Base-by-base conservation (phyloP, 2,797 vertebrate species). In the Pangasius djambal region DNA sequence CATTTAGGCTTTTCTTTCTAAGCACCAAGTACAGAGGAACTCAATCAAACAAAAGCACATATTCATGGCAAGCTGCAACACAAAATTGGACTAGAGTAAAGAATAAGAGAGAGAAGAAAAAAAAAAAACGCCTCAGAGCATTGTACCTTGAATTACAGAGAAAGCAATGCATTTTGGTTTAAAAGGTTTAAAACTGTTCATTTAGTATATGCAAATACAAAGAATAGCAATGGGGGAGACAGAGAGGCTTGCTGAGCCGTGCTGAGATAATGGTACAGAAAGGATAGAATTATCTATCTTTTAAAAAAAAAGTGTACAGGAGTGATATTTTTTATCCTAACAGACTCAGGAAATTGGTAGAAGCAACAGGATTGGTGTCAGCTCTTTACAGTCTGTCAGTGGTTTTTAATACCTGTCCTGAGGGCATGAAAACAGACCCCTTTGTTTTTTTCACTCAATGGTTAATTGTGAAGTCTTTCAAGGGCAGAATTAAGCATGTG, bases 251-350 rank as follows among this genome's bases (percentile, higher is more conserved):
- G 81, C 81, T 82, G 52, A 81, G 31, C 52, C 55, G 0, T 44
- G 34, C 86, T 86, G 57, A 75, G 83, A 59, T 85, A 52, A 88
- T 70, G 74, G 28, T 22, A 70, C 15, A 79, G 65, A 82, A 86
- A 72, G 4, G 4, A 34, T 57, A 55, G 5, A 20, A 85, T 9
- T 48, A 48, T 48, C 25, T 40, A 3, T 55, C 44, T 52, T n/a
- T 52, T 16, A 34, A 34, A 69, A 48, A 74, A 75, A 74, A 75
- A 50, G 44, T 5, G 13, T 75, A 77, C 28, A 77, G 44, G 12
- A 50, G 44, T n/a, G 25, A 50, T 50, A 44, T 74, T 69, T 69
- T 69, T 67, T 22, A 34, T 34, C n/a, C 16, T 79, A 59, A 61
- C 57, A 69, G 3, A 31, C 18, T 84, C 1, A 50, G 40, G 44